A percentile compares a stretch with the other conserved stretches of the same genome.
Conservation (phyloP, 1,140 invertebrate genomes). For the Holcopasites calliopsidis region DNA sequence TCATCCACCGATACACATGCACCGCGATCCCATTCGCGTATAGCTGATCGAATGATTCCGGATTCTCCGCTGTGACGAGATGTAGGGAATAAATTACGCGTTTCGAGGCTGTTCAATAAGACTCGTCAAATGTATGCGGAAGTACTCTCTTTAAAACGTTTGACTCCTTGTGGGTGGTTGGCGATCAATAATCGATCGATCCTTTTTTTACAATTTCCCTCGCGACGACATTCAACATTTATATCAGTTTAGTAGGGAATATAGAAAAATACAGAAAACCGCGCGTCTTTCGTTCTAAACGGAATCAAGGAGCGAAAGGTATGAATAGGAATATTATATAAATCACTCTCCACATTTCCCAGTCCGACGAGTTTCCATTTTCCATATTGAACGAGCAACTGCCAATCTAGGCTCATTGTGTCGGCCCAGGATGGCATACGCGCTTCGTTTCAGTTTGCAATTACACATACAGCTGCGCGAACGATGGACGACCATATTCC, state of each 20-base stretch:
- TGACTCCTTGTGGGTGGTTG: neutral
- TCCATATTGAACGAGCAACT: neutral
- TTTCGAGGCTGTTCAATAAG: slow-evolving; percentile 22
- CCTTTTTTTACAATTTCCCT: too few species aligned
- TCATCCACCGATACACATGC: slow-evolving; percentile 3
- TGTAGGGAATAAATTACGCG: slow-evolving; percentile 47
- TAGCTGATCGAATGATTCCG: slow-evolving; percentile 46
- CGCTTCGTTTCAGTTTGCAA: slow-evolving; percentile 36
- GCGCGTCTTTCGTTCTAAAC: too few species aligned
- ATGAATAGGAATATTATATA: neutral
- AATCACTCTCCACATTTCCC: too few species aligned
- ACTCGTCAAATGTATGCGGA: slow-evolving; percentile 19
- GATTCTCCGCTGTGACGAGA: slow-evolving; percentile 31
- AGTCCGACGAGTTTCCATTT: slow-evolving; percentile 10
- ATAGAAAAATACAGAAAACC: too few species aligned
- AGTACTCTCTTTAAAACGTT: slow-evolving; percentile 28
- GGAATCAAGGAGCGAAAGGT: neutral
- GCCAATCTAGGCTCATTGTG: slow-evolving; percentile 12
- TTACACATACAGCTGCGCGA: slow-evolving; percentile 15
- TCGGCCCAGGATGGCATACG: neutral
- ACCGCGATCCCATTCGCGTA: neutral
- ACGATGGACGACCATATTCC: slow-evolving; percentile 6
- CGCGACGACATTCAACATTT: too few species aligned
- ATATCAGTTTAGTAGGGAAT: too few species aligned
- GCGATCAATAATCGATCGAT: neutral